Base-by-base conservation (phyloP, 2,113 vertebrate species). In the Mormoops blainvillei region DNA sequence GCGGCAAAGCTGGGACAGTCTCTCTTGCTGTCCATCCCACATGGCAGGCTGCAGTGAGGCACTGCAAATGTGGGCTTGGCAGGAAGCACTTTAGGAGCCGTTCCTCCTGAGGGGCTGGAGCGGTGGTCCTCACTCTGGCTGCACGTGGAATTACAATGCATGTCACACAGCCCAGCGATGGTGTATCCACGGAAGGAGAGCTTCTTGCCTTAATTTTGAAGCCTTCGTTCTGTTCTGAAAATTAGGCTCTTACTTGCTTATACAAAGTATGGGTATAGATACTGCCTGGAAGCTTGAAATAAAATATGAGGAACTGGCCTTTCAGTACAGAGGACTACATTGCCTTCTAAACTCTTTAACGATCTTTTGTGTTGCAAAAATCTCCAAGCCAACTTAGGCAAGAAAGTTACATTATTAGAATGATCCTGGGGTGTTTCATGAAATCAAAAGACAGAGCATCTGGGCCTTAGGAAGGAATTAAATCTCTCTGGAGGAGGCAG, bases 91-190 rank as follows among this genome's bases (percentile, higher is more conserved):
- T 65, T 3, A 18, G 24, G 43, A 86, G 5, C 33, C 28, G 63
- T 16, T 54, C 12, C 50, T 68, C 18, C 9, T 41, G 15, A 16
- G 15, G 31, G 36, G 41, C 13, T 4, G 24, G 13, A 24, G 4
- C 1, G 1, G 2, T 13, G 26, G 12, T 52, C 31, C 38, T 76
- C 2, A 3, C 14, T 4, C 67, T 41, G 54, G 61, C 38, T 52
- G 48, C 14, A 18, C 5, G 18, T n/a, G 16, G 13, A 54, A 12
- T 58, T 10, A 20, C 7, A 4, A 7, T 0, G 4, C 36, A 5
- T 15, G 52, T 83, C 12, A 12, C 8, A 7, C 4, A 8, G 10
- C 48, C 52, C 65, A 33, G 26, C 0, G 1, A 16, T 19, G n/a
- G 45, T 2, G 5, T 48, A 61, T 54, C 9, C 5, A 67, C 63